These are phyloP conservation scores for Branchellion lobata DNA, from an alignment of 2,888 invertebrate genomes.

Conservation along the genomic window DNA sequence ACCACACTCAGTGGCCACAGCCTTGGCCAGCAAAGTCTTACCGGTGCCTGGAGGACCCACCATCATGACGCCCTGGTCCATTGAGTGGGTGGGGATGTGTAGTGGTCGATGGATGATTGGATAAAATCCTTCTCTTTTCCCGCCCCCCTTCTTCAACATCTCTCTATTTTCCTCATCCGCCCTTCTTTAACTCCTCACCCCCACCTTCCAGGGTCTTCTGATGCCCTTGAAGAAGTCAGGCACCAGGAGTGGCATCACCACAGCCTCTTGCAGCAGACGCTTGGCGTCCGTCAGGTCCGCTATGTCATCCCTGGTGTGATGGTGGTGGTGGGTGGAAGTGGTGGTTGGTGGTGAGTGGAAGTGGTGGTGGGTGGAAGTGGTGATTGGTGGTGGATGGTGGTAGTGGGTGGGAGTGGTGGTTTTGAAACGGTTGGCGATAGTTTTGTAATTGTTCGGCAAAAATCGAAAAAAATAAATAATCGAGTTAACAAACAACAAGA, in stretches of 20 bases:
- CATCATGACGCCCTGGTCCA: conserved; percentile 61
- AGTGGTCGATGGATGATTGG: too few relatives aligned
- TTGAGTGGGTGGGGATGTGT: too few relatives aligned
- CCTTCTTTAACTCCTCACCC: neutral
- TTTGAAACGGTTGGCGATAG: neutral
- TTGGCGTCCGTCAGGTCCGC: conserved; percentile 64
- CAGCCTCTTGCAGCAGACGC: conserved; percentile 87
- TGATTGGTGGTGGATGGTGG: too few relatives aligned
- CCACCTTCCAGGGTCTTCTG: conserved; percentile 87
- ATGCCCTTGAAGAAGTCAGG: conserved; percentile 97
- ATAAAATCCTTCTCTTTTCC: neutral
- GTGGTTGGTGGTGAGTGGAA: too few relatives aligned
- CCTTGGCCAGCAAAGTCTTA: conserved; percentile 65
- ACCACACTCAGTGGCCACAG: conserved; percentile 66
- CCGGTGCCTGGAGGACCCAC: conserved; percentile 66
- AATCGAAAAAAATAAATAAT: too few relatives aligned
- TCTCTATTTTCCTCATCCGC: neutral
- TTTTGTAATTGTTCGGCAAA: neutral
- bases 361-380: too few relatives aligned
- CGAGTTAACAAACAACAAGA: too few relatives aligned
- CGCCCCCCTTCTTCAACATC: neutral
- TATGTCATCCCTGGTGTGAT: conserved; percentile 61
- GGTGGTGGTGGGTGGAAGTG: too few relatives aligned
- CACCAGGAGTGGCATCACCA: conserved; percentile 94
- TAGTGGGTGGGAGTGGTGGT: neutral